These are phyloP conservation scores for Sebastes oblongus DNA, from an alignment of 2,797 vertebrate genomes.

Conservation along the genomic window DNA sequence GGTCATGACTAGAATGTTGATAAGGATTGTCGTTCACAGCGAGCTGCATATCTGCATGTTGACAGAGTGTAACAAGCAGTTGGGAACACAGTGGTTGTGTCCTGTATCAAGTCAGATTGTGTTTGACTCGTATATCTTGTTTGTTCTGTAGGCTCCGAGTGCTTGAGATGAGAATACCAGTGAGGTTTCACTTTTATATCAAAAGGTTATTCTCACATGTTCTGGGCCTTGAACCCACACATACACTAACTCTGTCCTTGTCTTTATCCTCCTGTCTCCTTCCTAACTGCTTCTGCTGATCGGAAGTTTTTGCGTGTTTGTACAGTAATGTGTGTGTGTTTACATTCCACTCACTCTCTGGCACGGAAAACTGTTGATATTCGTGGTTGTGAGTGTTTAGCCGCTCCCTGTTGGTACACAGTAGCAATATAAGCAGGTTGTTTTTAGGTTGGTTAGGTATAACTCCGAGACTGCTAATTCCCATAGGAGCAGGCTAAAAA, in stretches of 20 bases:
- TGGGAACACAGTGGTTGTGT: slow-evolving; percentile 25
- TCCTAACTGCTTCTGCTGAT: slow-evolving; percentile 1
- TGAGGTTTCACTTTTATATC: neutral
- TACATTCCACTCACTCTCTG: slow-evolving; percentile 27
- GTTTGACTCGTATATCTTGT: slow-evolving; percentile 30
- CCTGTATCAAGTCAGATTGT: slow-evolving; percentile 9
- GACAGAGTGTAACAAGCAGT: slow-evolving; percentile 35
- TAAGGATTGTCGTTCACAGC: slow-evolving; percentile 22
- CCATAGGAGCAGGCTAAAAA: neutral
- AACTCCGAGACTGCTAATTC: neutral
- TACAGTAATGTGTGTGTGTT: slow-evolving; percentile 8
- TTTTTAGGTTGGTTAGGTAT: neutral
- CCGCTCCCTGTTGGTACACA: neutral
- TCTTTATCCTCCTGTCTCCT: neutral
- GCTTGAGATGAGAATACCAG: neutral
- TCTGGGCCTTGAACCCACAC: neutral
- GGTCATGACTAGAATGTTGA: slow-evolving; percentile 52
- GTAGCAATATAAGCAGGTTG: neutral
- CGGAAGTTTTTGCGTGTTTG: slow-evolving; percentile 12
- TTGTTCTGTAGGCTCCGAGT: neutral
- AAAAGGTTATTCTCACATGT: neutral
- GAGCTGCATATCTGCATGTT: slow-evolving; percentile 39
- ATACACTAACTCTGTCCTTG: neutral
- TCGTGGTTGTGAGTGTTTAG: slow-evolving; percentile 1
- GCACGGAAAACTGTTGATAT: slow-evolving; percentile 5